Base-by-base conservation (phyloP, 1,140 invertebrate genomes). In the Cryptotermes secundus region DNA sequence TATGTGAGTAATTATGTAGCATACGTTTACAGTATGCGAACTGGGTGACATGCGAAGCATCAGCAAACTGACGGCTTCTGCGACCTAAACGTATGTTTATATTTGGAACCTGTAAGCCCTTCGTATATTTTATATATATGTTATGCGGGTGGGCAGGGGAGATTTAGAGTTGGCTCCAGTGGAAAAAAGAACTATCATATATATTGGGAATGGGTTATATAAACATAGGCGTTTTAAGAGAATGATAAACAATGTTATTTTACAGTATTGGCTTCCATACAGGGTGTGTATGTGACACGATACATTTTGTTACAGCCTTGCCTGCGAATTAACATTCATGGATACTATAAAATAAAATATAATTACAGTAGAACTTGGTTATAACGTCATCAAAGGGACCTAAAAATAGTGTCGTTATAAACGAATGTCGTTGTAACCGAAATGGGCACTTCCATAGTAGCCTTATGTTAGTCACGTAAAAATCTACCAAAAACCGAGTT, bases 191-290 rank as follows among this genome's bases (percentile, higher is more conserved):
- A 72, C 59, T 72, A 72, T 72, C 59, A 2, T 72, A 72, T 72
- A n/a, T 72, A 72, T 72, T 72, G 26, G 26, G 26, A 72, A 72
- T 72, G 59, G 59, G 59, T 72, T 72, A 31, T 72, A 72, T 72
- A 72, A 49, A 49, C 31, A 72, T 72, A 72, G 0, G n/a, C n/a
- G 14, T 72, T 72, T 31, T 26, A 72, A n/a, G 59, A 7, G 59
- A 26, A 72, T 72, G 59, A 72, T 72, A 14, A 72, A 72, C 9
- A 31, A 4, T 59, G 53, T 59, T n/a, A n/a, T n/a, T n/a, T n/a
- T 72, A 72, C n/a, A 72, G 31, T 72, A 72, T 72, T 72, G 59
- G 59, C n/a, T 31, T 1, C 31, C 1, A 9, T 72, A 72, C 26
- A 72, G 59, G 59, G 59, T 72, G 59, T 72, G 59, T 31, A 72